phyloP scores from a whole-genome alignment of 2,888 invertebrate species.

The Phyllotreta striolata region DNA sequence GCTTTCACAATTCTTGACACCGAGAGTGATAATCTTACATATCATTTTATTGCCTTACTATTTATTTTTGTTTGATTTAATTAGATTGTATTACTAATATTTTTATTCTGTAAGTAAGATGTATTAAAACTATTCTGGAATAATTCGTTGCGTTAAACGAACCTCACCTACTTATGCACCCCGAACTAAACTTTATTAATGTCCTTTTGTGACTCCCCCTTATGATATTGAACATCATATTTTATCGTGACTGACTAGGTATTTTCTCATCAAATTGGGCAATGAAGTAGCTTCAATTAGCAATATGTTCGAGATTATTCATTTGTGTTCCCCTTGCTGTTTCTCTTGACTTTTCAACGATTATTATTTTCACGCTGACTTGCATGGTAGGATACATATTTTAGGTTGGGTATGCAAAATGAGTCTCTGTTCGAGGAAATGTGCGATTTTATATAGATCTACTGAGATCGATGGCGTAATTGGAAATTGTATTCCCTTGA shows the following conservation, averaged over 20 bases:
- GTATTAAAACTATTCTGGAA: neutral
- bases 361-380: slow-evolving; percentile 32
- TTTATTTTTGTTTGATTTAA: too few species aligned
- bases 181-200: slow-evolving; percentile 49
- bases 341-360: slow-evolving; percentile 27
- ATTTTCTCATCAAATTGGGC: slow-evolving; percentile 54
- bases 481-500: neutral
- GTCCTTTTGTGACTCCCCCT: slow-evolving; percentile 51
- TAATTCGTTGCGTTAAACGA: slow-evolving; percentile 14
- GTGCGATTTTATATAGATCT: too few species aligned
- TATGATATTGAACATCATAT: slow-evolving; percentile 40
- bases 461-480: too few species aligned
- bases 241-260: slow-evolving; percentile 44
- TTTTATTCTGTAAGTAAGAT: too few species aligned
- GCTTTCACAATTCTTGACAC: too few species aligned
- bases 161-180: slow-evolving; percentile 51
- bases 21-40: too few species aligned
- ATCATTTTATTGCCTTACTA: too few species aligned
- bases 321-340: slow-evolving; percentile 44
- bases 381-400: slow-evolving; percentile 19
- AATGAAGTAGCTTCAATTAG: slow-evolving; percentile 56
- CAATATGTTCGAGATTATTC: slow-evolving; percentile 60
- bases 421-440: slow-evolving; percentile 12
- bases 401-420: neutral
- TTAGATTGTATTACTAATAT: too few species aligned